Conservation (phyloP, 2,113 vertebrate species). For the Chlamydotis undulata region DNA sequence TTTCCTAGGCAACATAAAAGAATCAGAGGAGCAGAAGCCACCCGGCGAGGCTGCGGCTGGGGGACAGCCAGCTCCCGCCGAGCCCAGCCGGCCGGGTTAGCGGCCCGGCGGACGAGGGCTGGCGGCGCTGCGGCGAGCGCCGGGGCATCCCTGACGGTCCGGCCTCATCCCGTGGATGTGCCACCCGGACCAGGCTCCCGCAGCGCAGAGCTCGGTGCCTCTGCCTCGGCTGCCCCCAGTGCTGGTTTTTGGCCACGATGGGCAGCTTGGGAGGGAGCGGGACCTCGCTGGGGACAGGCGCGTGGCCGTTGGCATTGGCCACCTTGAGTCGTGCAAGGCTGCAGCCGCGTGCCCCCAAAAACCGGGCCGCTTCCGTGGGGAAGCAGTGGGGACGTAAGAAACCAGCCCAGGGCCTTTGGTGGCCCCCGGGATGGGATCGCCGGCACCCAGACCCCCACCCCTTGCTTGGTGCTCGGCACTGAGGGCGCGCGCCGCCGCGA, state of each 20-base stretch:
- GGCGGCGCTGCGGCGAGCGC: not conserved
- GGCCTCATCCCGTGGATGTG: fast-evolving
- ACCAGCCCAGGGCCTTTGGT: not conserved
- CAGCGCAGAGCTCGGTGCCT: fast-evolving
- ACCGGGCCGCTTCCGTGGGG: not conserved
- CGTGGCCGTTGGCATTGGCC: fast-evolving
- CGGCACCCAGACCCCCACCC: not conserved
- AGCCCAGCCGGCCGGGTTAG: not conserved
- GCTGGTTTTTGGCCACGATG: not conserved
- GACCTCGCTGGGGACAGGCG: not conserved
- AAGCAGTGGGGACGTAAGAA: not conserved
- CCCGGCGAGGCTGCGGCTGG: not conserved
- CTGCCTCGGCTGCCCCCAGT: fast-evolving
- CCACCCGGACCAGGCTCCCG: not conserved
- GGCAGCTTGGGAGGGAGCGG: not conserved
- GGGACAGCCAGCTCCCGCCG: not conserved
- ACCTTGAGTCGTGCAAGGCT: fast-evolving
- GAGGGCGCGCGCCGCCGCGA: fast-evolving
- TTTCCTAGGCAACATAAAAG: conserved; percentile 55
- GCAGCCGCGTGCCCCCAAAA: not conserved
- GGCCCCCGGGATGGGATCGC: not conserved
- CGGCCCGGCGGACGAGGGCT: not conserved
- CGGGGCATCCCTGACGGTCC: fast-evolving
- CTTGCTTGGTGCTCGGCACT: fast-evolving
- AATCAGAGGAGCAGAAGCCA: conserved; percentile 30